Conservation (phyloP, 1,140 invertebrate species). For the Temnothorax longispinosus region DNA sequence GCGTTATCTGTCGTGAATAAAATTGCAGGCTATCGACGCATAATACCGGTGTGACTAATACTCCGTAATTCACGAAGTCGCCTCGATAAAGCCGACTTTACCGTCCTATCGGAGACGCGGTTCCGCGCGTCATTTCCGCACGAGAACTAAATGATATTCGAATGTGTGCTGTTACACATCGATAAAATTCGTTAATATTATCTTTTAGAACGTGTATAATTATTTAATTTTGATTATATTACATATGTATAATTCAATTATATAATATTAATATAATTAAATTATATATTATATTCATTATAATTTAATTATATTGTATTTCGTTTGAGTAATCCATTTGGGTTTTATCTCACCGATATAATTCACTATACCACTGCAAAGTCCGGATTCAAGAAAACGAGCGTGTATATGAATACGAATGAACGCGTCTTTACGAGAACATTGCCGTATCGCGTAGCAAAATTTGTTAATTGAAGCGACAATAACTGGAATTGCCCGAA, state of each 20-base stretch:
- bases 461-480: constrained; percentile 42
- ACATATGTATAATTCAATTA: background rate
- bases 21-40: background rate
- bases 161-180: background rate
- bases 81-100: background rate
- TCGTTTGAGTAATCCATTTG: background rate
- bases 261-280: background rate
- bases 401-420: background rate
- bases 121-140: background rate
- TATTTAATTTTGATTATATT: background rate
- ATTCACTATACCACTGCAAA: background rate
- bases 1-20: constrained; percentile 19
- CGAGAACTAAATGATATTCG: background rate
- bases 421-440: background rate
- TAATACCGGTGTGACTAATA: background rate
- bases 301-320: constrained; percentile 3
- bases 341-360: background rate
- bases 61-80: background rate
- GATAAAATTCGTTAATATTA: background rate
- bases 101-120: background rate
- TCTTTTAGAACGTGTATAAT: background rate
- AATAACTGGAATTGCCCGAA: constrained; percentile 34
- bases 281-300: background rate
- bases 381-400: background rate
- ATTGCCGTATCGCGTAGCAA: background rate